Conservation (phyloP, 2,888 invertebrate genomes). For the Dugesia japonica region DNA sequence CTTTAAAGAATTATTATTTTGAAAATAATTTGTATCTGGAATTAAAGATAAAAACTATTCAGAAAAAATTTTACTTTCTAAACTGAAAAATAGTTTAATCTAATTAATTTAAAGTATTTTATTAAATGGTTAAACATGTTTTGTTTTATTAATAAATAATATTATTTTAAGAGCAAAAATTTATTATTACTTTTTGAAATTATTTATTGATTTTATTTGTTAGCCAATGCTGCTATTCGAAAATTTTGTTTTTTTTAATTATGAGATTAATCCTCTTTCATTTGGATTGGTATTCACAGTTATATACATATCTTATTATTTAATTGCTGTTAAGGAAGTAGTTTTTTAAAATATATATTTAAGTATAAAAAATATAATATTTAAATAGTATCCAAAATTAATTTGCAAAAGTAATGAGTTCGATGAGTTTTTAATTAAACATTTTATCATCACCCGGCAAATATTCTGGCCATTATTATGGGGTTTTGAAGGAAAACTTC, state of each 20-base stretch:
- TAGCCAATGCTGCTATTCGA: neutral
- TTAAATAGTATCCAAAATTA: neutral
- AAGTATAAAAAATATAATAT: too few relatives aligned
- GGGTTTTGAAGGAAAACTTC: constrained; percentile 4
- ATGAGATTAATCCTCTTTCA: neutral
- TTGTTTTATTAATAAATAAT: constrained; percentile 7
- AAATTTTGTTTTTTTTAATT: constrained; percentile 10
- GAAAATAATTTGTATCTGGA: too few relatives aligned
- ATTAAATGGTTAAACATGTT: too few relatives aligned
- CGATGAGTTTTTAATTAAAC: neutral
- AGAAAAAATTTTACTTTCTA: too few relatives aligned
- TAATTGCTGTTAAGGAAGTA: neutral
- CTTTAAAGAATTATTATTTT: too few relatives aligned
- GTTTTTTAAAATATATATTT: neutral
- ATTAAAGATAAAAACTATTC: too few relatives aligned
- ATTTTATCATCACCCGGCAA: neutral
- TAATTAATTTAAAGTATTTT: too few relatives aligned
- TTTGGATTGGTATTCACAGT: neutral
- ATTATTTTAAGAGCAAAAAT: neutral
- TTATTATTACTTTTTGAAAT: neutral
- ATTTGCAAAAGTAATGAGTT: constrained; percentile 2
- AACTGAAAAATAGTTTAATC: too few relatives aligned
- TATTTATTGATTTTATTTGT: neutral
- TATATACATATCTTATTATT: neutral
- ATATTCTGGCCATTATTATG: neutral